Percentiles rank a stretch among this genome's conserved stretches.
Evolutionary conservation across 2,888 invertebrate species (phyloP).

Genomic region (Lacanobia wlatinum): DNA sequence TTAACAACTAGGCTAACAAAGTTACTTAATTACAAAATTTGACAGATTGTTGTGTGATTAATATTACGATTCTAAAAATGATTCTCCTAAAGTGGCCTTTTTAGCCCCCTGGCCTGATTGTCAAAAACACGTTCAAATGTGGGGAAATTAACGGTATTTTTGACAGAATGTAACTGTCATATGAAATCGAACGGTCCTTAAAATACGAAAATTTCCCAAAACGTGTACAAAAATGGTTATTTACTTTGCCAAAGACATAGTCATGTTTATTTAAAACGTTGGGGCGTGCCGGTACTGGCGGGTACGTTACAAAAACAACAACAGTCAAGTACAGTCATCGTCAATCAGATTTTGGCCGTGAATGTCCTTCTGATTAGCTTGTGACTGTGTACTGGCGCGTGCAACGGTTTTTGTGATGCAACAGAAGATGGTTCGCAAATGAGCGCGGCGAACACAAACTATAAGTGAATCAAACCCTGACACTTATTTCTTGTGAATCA

Average conservation of each 20-base stretch:
- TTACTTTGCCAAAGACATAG: not conserved
- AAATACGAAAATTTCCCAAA: too few species aligned
- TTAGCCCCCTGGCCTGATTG: too few species aligned
- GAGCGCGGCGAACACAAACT: not conserved
- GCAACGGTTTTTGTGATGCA: constrained; percentile 23
- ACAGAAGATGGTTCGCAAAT: constrained; percentile 18
- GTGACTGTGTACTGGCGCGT: constrained; percentile 8
- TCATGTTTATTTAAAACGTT: constrained; percentile 25
- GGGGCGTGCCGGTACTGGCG: constrained; percentile 18
- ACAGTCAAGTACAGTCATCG: constrained; percentile 29
- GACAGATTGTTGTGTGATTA: too few species aligned
- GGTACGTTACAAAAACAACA: constrained; percentile 24
- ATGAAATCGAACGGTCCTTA: too few species aligned
- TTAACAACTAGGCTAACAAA: too few species aligned
- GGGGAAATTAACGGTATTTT: too few species aligned
- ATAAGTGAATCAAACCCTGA: constrained; percentile 32
- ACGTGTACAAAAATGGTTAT: not conserved
- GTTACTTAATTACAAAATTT: too few species aligned
- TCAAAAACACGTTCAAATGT: too few species aligned
- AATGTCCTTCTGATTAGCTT: constrained; percentile 31
- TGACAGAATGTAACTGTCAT: too few species aligned
- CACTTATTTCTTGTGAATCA: constrained; percentile 29
- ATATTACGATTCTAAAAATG: too few species aligned
- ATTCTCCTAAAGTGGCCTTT: too few species aligned
- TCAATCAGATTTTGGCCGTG: constrained; percentile 37